phyloP scores from a whole-genome alignment of 2,888 invertebrate genomes.

The Laspeyria flexula region DNA sequence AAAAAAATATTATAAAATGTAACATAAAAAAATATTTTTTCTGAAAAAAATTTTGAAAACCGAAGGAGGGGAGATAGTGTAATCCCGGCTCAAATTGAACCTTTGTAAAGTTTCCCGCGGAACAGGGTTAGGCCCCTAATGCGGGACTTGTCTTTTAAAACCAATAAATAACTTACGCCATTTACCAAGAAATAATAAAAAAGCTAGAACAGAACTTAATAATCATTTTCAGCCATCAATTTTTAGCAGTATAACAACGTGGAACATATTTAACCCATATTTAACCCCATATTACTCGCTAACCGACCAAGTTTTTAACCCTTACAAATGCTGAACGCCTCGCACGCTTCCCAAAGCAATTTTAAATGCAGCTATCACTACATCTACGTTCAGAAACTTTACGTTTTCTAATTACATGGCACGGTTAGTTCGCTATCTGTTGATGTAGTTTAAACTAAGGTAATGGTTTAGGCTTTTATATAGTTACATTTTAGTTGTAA shows the following conservation, averaged over 20 bases:
- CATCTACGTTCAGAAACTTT: slow-evolving; percentile 43
- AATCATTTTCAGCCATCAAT: background rate
- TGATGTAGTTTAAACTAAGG: slow-evolving; percentile 35
- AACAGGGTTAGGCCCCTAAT: no score
- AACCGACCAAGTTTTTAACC: slow-evolving; percentile 11
- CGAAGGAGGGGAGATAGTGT: no score
- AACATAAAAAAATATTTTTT: no score
- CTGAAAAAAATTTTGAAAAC: no score
- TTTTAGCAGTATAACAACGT: no score
- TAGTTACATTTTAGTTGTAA: background rate
- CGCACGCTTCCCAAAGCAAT: slow-evolving; percentile 38
- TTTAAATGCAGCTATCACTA: slow-evolving; percentile 39
- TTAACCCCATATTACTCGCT: slow-evolving; percentile 1
- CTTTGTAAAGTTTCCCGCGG: no score
- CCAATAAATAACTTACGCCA: no score
- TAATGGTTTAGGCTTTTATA: slow-evolving; percentile 9
- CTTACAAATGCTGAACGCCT: slow-evolving; percentile 22
- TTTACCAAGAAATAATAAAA: no score
- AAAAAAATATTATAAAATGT: no score
- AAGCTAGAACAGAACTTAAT: background rate
- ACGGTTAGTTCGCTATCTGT: slow-evolving; percentile 41
- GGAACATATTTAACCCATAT: slow-evolving; percentile 1
- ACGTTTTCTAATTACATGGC: slow-evolving; percentile 45
- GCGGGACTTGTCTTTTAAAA: no score
- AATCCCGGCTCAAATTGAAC: no score